Percentiles rank a stretch among this genome's conserved stretches.
phyloP scores from a whole-genome alignment of 2,888 invertebrate species.

The Acleris laterana region DNA sequence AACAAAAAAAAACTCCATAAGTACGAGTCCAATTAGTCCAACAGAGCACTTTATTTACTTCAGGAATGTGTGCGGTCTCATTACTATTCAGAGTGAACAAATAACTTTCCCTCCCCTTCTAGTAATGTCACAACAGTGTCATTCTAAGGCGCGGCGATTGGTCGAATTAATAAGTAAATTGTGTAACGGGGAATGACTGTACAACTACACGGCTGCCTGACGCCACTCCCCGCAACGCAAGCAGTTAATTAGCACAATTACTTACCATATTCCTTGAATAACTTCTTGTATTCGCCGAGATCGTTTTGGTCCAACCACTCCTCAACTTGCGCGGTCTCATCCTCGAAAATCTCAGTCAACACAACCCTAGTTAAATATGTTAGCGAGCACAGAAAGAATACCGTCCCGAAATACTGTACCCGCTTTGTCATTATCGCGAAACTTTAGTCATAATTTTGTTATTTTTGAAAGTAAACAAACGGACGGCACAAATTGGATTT shows the following conservation, averaged over 20 bases:
- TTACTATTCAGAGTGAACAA: constrained; percentile 14
- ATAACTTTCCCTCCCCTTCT: constrained; percentile 31
- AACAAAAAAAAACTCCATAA: neutral
- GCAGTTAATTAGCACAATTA: constrained; percentile 40
- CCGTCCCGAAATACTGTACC: constrained; percentile 62
- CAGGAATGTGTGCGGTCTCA: constrained; percentile 17
- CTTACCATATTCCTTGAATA: constrained; percentile 90
- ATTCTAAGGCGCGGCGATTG: constrained; percentile 17
- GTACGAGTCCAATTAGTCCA: neutral
- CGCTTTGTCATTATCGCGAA: constrained; percentile 65
- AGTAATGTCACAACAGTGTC: constrained; percentile 6
- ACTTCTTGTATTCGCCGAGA: constrained; percentile 87
- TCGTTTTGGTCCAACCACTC: constrained; percentile 91
- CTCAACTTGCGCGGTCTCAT: constrained; percentile 86
- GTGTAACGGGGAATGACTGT: constrained; percentile 7
- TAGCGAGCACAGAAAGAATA: constrained; percentile 65
- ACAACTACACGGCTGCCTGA: neutral
- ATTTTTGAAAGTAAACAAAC: constrained; percentile 43
- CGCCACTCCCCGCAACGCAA: constrained; percentile 5
- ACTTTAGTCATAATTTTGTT: constrained; percentile 61
- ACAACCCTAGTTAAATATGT: constrained; percentile 66
- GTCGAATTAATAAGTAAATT: neutral
- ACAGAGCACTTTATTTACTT: neutral
- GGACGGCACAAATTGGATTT: constrained; percentile 40
- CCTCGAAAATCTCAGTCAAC: constrained; percentile 74